Evolutionary conservation across 2,113 vertebrate genomes (phyloP).

Genomic region (Neomonachus schauinslandi): DNA sequence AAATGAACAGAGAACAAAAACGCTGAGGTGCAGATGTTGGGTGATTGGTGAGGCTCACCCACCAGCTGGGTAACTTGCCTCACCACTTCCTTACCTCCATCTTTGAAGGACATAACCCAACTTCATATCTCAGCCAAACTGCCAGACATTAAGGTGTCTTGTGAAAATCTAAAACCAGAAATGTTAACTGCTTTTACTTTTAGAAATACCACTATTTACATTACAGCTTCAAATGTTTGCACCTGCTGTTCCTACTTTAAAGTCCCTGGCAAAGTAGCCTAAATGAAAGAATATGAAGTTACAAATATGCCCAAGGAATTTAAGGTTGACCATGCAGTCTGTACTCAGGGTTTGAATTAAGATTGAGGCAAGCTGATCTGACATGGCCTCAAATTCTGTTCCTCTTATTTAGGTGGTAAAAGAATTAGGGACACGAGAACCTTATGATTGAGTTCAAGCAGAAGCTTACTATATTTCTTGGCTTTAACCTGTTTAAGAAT

Average conservation of each 20-base stretch:
- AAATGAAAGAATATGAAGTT: constrained; percentile 46
- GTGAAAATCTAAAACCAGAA: constrained; percentile 7
- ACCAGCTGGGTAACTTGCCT: not conserved
- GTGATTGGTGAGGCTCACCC: not conserved
- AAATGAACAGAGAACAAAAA: not conserved
- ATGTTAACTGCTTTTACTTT: not conserved
- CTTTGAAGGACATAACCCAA: constrained; percentile 25
- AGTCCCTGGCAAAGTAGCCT: not conserved
- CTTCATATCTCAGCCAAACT: not conserved
- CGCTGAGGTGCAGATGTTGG: not conserved
- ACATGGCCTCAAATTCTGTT: not conserved
- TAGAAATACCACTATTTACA: not conserved
- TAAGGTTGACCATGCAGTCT: not conserved
- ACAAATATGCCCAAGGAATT: not conserved
- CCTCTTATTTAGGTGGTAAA: constrained; percentile 17
- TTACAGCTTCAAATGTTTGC: not conserved
- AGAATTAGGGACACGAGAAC: not conserved
- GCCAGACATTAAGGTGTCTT: not conserved
- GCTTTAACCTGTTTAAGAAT: constrained; percentile 29
- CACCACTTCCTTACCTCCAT: not conserved
- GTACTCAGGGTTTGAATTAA: not conserved
- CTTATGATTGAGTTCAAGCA: not conserved
- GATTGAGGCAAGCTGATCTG: not conserved
- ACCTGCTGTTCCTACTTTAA: not conserved
- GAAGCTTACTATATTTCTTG: constrained; percentile 24